Evolutionary conservation across 2,888 invertebrate genomes (phyloP).

Genomic region (Loripinus fragilis): DNA sequence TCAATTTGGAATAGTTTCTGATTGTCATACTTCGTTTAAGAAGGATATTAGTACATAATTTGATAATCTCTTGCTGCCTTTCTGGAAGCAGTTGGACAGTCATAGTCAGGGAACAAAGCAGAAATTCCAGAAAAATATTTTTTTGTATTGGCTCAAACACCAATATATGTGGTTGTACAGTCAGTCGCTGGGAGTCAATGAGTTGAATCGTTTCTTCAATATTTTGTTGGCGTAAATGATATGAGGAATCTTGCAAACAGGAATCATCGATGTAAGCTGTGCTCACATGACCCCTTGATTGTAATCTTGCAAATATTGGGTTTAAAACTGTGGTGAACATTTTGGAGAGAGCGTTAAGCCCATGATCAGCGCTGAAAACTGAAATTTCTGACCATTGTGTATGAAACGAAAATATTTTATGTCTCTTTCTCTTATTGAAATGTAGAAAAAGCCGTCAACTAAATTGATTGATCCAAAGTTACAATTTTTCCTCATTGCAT

Average conservation of each 20-base stretch:
- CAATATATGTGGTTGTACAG: slow-evolving; percentile 52
- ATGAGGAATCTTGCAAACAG: slow-evolving; percentile 29
- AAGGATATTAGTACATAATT: slow-evolving; percentile 14
- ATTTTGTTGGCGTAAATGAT: slow-evolving; percentile 16
- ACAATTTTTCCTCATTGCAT: slow-evolving; percentile 16
- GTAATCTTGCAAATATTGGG: slow-evolving; percentile 21
- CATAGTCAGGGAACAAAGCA: slow-evolving; percentile 37
- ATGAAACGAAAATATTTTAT: slow-evolving; percentile 25
- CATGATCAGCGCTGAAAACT: slow-evolving; percentile 22
- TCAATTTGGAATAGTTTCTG: slow-evolving; percentile 36
- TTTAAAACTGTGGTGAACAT: slow-evolving; percentile 29
- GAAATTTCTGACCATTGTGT: slow-evolving; percentile 19
- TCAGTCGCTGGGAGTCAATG: slow-evolving; percentile 51
- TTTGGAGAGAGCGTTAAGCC: slow-evolving; percentile 11
- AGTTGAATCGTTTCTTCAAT: slow-evolving; percentile 26
- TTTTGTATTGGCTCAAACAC: slow-evolving; percentile 38
- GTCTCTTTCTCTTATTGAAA: slow-evolving; percentile 13
- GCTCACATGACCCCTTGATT: slow-evolving; percentile 25
- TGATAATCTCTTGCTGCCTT: slow-evolving; percentile 14
- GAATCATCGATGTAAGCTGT: slow-evolving; percentile 52
- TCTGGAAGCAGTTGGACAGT: slow-evolving; percentile 23
- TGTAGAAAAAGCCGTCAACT: slow-evolving; percentile 23
- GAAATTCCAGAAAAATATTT: slow-evolving; percentile 43
- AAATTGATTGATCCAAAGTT: slow-evolving; percentile 24
- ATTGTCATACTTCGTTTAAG: slow-evolving; percentile 25